Percentiles rank a stretch among this genome's conserved stretches.
phyloP scores from a whole-genome alignment of 2,113 vertebrate species.

The Mesocricetus auratus region DNA sequence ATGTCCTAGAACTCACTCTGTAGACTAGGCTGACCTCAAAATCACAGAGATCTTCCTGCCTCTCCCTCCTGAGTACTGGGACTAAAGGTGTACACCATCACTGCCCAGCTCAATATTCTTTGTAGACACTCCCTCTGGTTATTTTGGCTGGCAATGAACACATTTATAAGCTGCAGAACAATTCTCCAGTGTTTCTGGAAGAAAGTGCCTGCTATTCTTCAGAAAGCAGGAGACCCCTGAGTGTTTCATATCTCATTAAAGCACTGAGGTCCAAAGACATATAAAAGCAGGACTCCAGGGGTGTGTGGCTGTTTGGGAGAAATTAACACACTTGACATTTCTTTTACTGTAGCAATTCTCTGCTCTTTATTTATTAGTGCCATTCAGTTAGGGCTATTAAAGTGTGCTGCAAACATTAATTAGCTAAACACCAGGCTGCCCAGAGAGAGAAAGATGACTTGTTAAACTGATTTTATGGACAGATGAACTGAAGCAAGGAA shows the following conservation, averaged over 20 bases:
- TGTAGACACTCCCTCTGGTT: neutral
- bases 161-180: neutral
- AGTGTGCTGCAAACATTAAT: constrained; percentile 70
- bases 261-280: constrained; percentile 12
- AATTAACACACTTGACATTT: constrained; percentile 68
- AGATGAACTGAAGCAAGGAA: constrained; percentile 41
- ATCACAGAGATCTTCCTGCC: no score
- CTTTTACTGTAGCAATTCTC: constrained; percentile 28
- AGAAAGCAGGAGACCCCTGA: constrained; percentile 1
- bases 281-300: constrained; percentile 27
- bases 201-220: constrained; percentile 36
- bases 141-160: neutral
- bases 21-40: no score
- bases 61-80: no score
- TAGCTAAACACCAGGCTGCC: constrained; percentile 67
- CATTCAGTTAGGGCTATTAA: constrained; percentile 40
- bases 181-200: neutral
- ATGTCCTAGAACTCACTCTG: no score
- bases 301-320: constrained; percentile 35
- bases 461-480: constrained; percentile 49
- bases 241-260: neutral
- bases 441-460: constrained; percentile 12
- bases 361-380: constrained; percentile 49
- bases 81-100: no score
- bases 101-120: neutral